phyloP scores from a whole-genome alignment of 2,797 vertebrate genomes.

The Florisuga fusca region DNA sequence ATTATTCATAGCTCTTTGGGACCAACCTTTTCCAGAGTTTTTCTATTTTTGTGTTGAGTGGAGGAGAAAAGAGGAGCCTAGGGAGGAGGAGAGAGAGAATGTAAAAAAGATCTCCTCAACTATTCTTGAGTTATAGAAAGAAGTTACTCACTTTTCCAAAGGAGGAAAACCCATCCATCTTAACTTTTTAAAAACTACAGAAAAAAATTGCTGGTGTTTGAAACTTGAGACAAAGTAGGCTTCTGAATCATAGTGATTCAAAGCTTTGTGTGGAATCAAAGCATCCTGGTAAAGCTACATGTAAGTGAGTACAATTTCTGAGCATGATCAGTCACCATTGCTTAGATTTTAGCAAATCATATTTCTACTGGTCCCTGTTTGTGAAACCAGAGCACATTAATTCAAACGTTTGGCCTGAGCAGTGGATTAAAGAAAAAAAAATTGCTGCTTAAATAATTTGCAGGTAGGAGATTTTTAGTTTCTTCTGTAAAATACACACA shows the following conservation, averaged over 20 bases:
- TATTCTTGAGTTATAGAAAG: background rate
- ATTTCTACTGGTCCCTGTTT: background rate
- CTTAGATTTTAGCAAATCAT: background rate
- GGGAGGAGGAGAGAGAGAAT: background rate
- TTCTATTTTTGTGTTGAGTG: conserved; percentile 22
- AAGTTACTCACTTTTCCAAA: background rate
- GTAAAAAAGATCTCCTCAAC: background rate
- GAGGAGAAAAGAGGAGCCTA: background rate
- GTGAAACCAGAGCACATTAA: background rate
- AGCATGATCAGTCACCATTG: background rate
- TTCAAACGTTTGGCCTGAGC: background rate
- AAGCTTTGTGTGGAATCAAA: background rate
- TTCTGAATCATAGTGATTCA: background rate
- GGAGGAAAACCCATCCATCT: background rate
- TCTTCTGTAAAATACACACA: background rate
- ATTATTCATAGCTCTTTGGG: background rate
- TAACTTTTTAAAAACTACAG: background rate
- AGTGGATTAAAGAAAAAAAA: background rate
- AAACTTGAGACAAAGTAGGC: background rate
- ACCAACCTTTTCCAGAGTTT: background rate
- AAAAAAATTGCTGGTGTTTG: background rate
- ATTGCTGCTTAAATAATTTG: background rate
- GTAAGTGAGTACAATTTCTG: background rate
- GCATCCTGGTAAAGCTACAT: background rate
- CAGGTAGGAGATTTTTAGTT: background rate